These are phyloP conservation scores for Watsonalla cultraria DNA, from an alignment of 2,888 invertebrate genomes.

Conservation along the genomic window DNA sequence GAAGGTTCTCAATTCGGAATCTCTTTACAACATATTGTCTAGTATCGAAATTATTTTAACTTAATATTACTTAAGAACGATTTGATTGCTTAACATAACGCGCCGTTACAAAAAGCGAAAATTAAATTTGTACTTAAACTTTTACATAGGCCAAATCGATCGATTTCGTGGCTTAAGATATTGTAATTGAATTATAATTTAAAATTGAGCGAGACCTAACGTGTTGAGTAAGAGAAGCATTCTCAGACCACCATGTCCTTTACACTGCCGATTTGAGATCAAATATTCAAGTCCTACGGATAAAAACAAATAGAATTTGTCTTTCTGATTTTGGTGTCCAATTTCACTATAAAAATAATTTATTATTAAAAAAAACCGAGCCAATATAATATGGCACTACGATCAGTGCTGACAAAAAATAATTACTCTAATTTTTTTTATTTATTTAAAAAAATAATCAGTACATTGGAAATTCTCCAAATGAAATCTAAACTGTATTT, in stretches of 20 bases:
- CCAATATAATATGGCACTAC: constrained; percentile 76
- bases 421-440: constrained; percentile 65
- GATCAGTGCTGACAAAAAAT: constrained; percentile 66
- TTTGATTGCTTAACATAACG: constrained; percentile 4
- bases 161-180: constrained; percentile 6
- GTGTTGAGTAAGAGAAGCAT: constrained; percentile 21
- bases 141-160: constrained; percentile 47
- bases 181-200: constrained; percentile 11
- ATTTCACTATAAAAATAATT: constrained; percentile 67
- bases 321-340: constrained; percentile 73
- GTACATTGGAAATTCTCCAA: constrained; percentile 72
- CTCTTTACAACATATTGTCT: constrained; percentile 56
- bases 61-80: constrained; percentile 9
- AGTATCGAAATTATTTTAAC: constrained; percentile 8
- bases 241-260: constrained; percentile 13
- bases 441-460: constrained; percentile 69
- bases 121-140: constrained; percentile 59
- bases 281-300: constrained; percentile 63
- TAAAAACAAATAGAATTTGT: constrained; percentile 53
- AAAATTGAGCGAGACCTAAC: constrained; percentile 41
- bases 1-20: too few species aligned
- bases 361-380: constrained; percentile 54
- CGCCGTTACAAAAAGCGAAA: constrained; percentile 9
- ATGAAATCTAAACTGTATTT: constrained; percentile 44
- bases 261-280: constrained; percentile 68